A percentile compares a stretch with the other conserved stretches of the same genome.
Evolutionary conservation across 1,140 invertebrate genomes (phyloP).

Genomic region (Eulimnadia texana): DNA sequence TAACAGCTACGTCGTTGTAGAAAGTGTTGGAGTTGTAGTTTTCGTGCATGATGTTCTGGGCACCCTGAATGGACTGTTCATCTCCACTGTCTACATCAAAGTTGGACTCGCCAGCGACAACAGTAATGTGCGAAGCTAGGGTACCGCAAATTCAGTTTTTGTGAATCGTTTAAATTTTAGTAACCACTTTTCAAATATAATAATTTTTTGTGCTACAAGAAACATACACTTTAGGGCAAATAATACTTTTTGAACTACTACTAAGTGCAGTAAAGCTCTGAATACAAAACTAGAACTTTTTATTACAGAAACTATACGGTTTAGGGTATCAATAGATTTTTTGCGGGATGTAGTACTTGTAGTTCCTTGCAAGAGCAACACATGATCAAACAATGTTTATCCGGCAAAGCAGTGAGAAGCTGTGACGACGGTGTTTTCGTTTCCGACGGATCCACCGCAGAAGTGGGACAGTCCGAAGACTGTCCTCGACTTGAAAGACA

Average conservation of each 20-base stretch:
- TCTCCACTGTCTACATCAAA: neutral
- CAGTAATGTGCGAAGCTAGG: neutral
- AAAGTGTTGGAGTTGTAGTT: conserved; percentile 9
- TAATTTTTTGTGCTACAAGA: no score
- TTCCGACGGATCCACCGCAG: conserved; percentile 41
- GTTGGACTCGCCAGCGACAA: conserved; percentile 10
- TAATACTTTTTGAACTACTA: no score
- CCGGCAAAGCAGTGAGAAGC: conserved; percentile 39
- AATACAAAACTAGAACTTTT: no score
- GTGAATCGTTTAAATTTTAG: no score
- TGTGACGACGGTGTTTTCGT: conserved; percentile 32
- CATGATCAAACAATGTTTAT: no score
- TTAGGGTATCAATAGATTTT: no score
- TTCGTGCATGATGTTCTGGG: conserved; percentile 10
- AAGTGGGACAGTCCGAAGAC: conserved; percentile 16
- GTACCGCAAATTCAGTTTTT: no score
- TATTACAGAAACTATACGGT: no score
- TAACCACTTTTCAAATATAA: neutral
- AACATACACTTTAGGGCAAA: no score
- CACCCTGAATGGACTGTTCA: conserved; percentile 4
- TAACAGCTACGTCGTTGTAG: conserved; percentile 8
- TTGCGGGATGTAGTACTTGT: no score
- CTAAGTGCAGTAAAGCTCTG: no score
- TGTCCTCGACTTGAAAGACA: neutral
- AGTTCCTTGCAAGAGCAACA: no score